Base-by-base conservation (phyloP, 2,888 invertebrate genomes). In the Mylabris sibirica region DNA sequence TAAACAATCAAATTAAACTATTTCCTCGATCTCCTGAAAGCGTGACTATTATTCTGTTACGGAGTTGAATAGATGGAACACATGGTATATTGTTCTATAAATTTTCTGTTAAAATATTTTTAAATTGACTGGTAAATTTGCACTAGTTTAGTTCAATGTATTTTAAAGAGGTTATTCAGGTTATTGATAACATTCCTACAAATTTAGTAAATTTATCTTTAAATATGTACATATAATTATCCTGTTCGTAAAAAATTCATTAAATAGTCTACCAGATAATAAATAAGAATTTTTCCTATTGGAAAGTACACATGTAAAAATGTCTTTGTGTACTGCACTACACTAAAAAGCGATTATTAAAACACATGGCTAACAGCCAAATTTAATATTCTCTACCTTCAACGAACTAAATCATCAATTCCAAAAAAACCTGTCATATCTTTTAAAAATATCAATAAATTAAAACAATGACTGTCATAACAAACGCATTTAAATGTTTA, bases 191-290 rank as follows among this genome's bases (percentile, higher is more conserved):
- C 9, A 49, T 22, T 49, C 20, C 9, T 20, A 49, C 20, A 8
- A 6, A 44, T 17, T n/a, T 44, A 17, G 17, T 44, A 44, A n/a
- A 17, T 8, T 44, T 44, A 44, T 44, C 44, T 17, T 17, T 44
- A 44, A 44, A 44, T 44, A n/a, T 17, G 8, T 5, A 30, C 30
- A 30, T 30, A 44, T 44, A 44, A 49, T 2, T 49, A 22, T 20
- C 49, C 8, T 20, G 3, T 49, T 49, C 20, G 3, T 20, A 14
- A 65, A 60, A 65, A 49, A 30, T 44, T 41, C 57, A 65, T 38
- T 35, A 57, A 34, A 64, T 57, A 26, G 22, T 64, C 59, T 22
- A 65, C 26, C 60, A 22, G 20, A 53, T 9, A 8, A 53, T 44
- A 20, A n/a, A 49, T 53, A 20, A 17, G 44, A 44, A 22, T 53